phyloP scores from a whole-genome alignment of 2,888 invertebrate genomes.

The Homarus gammarus region DNA sequence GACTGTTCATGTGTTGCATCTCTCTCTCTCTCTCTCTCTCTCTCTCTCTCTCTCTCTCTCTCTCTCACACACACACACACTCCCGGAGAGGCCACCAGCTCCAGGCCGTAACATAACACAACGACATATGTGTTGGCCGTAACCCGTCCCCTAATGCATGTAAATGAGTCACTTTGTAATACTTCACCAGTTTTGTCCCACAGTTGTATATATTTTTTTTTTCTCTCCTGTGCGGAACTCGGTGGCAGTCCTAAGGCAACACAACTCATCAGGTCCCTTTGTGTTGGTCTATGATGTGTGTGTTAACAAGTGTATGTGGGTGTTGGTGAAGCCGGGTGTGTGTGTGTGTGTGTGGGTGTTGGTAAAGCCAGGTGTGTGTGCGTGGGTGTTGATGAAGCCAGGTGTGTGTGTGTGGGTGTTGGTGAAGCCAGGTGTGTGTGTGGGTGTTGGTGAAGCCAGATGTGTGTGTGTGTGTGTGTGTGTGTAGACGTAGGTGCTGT shows the following conservation, averaged over 20 bases:
- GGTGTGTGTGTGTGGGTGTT: slow-evolving; percentile 20
- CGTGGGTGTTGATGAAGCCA: background rate
- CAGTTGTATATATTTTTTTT: slow-evolving; percentile 18
- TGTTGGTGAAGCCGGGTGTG: background rate
- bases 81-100: background rate
- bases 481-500: background rate
- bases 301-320: background rate
- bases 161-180: slow-evolving; percentile 45
- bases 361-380: background rate
- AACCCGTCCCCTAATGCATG: slow-evolving; percentile 48
- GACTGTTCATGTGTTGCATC: background rate
- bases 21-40: no score
- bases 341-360: background rate
- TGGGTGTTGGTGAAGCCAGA: background rate
- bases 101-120: slow-evolving; percentile 9
- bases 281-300: background rate
- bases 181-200: slow-evolving; percentile 26
- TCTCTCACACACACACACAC: slow-evolving; percentile 11
- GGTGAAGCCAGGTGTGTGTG: background rate
- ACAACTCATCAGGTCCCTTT: background rate
- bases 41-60: no score
- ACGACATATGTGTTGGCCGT: slow-evolving; percentile 40
- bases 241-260: background rate
- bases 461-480: slow-evolving; percentile 3
- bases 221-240: background rate